Percentiles rank a stretch among this genome's conserved stretches.
Conservation (phyloP, 2,113 vertebrate species). For the Nerophis ophidion region DNA sequence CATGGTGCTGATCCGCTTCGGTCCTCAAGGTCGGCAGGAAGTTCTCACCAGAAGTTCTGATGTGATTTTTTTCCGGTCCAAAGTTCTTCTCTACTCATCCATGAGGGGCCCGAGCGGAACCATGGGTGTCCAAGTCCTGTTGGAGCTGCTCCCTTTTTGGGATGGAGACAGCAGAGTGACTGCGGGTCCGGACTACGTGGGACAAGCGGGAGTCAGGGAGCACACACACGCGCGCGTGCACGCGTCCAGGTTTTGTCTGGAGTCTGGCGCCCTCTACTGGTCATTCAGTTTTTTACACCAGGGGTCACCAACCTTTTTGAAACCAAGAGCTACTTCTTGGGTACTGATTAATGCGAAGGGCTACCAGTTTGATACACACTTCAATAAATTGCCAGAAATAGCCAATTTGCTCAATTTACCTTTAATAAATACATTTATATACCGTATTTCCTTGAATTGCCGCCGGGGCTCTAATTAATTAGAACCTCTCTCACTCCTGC, state of each 20-base stretch:
- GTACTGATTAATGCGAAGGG: too few species aligned
- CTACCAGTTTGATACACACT: too few species aligned
- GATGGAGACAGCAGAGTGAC: constrained; percentile 33
- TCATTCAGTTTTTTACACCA: too few species aligned
- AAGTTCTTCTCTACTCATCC: constrained; percentile 8
- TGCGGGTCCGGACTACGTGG: constrained; percentile 54
- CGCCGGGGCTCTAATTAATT: too few species aligned
- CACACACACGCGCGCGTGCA: constrained; percentile 12
- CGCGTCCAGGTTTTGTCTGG: constrained; percentile 12
- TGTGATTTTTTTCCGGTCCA: constrained; percentile 2
- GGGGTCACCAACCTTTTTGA: too few species aligned
- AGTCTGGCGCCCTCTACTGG: constrained; percentile 39
- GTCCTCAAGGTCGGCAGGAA: not conserved
- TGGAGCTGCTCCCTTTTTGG: constrained; percentile 37
- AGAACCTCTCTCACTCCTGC: too few species aligned
- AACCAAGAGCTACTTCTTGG: too few species aligned
- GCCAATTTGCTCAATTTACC: too few species aligned
- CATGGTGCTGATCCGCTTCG: not conserved
- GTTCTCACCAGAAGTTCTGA: not conserved
- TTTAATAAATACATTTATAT: too few species aligned
- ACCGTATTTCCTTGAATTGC: too few species aligned
- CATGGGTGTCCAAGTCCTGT: constrained; percentile 3
- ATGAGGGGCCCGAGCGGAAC: constrained; percentile 15
- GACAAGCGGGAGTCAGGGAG: constrained; percentile 62
- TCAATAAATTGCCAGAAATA: too few species aligned